Base-by-base conservation (phyloP, 2,888 invertebrate genomes). In the Meiosimyza platycephala region DNA sequence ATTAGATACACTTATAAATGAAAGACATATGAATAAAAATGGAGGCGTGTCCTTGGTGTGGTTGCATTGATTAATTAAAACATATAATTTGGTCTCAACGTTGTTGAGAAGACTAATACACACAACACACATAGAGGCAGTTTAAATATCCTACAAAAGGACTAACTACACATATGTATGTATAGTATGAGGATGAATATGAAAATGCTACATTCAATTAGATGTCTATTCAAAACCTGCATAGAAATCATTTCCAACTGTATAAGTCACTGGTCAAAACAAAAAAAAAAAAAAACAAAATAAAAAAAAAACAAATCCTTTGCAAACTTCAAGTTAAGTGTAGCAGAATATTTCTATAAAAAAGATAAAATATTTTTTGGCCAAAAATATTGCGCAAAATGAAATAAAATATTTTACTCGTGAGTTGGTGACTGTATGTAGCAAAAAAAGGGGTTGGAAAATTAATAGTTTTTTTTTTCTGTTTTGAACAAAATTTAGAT, bases 61-160 rank as follows among this genome's bases (percentile, higher is more conserved):
- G 69, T 70, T 70, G 55, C 69, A 52, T n/a, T 63, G 62, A 70
- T 70, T 70, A 70, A 70, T 70, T 70, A 70, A 70, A 70, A 70
- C 70, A 52, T 70, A 70, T 70, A 62, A 62, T 70, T 50, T 60
- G 50, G 18, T 50, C 63, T 63, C 54, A 59, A 40, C 40, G 40
- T 9, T 40, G 40, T 6, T 40, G 40, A 9, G 9, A 40, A 9
- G 9, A 40, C 9, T 69, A 28, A 48, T 50, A 22, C 57, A 67
- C 18, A 18, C 18, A 55, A 48, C n/a, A 33, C 16, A 28, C 16
- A 16, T 33, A 6, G 16, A 15, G 13, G 16, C 18, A 54, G 15
- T 12, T 40, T 2, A 47, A 18, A 15, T 15, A 7, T 16, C n/a
- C 16, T 63, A 48, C 48, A 16, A 16, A 33, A 60, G 52, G 52